Evolutionary conservation across 2,113 vertebrate genomes (phyloP).

Genomic region (Nibea coibor): DNA sequence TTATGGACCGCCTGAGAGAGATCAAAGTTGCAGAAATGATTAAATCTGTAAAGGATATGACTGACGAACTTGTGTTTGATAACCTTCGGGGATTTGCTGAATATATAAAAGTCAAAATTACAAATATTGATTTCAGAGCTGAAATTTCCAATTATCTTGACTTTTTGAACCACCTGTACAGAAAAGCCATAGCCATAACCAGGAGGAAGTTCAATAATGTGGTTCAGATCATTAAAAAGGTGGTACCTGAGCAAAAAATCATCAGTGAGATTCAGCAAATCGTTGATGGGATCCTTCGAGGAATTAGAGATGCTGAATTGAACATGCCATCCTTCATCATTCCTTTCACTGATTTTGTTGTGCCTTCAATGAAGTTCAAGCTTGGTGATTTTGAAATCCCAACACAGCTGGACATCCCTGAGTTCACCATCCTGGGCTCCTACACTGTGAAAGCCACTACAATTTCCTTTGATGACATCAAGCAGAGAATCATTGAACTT

Average conservation of each 20-base stretch:
- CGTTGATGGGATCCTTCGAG: conserved; percentile 59
- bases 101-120: conserved; percentile 80
- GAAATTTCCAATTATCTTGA: conserved; percentile 76
- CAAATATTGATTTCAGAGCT: conserved; percentile 80
- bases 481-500: conserved; percentile 82
- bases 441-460: conserved; percentile 85
- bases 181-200: conserved; percentile 53
- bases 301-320: conserved; percentile 83
- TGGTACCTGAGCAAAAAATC: conserved; percentile 65
- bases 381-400: conserved; percentile 85
- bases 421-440: conserved; percentile 86
- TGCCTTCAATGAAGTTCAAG: conserved; percentile 85
- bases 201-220: conserved; percentile 65
- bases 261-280: conserved; percentile 68
- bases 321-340: conserved; percentile 86
- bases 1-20: conserved; percentile 80
- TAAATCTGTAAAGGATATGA: conserved; percentile 81
- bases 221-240: conserved; percentile 64
- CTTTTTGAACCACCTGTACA: conserved; percentile 74
- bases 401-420: conserved; percentile 85
- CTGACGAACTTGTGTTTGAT: conserved; percentile 75
- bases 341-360: conserved; percentile 88
- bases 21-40: conserved; percentile 81
- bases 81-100: conserved; percentile 81
- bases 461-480: conserved; percentile 88